Evolutionary conservation across 2,888 invertebrate species (phyloP).

Genomic region (Deilephila elpenor): DNA sequence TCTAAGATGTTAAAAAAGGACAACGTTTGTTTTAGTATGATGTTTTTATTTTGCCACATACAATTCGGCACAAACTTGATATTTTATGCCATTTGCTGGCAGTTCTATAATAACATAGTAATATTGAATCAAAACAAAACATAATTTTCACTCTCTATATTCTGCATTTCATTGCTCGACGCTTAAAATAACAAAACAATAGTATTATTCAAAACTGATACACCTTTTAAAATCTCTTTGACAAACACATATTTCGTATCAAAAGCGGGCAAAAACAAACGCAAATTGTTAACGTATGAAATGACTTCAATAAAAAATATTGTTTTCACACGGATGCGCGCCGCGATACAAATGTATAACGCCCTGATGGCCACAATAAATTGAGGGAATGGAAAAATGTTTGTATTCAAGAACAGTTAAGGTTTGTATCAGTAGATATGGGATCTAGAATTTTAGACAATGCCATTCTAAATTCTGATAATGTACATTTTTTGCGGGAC

Average conservation of each 20-base stretch:
- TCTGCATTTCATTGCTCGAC: too few relatives aligned
- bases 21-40: too few relatives aligned
- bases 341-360: constrained; percentile 1
- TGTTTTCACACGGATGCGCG: constrained; percentile 8
- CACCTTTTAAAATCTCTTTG: constrained; percentile 9
- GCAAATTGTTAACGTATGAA: constrained; percentile 9
- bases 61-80: too few relatives aligned
- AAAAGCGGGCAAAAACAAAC: background rate
- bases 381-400: constrained; percentile 1
- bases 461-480: too few relatives aligned
- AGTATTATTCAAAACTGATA: background rate
- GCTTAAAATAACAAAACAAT: background rate
- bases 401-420: background rate
- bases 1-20: too few relatives aligned
- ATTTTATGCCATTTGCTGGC: too few relatives aligned
- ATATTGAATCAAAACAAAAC: too few relatives aligned
- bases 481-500: too few relatives aligned
- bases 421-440: background rate
- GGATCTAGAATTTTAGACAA: too few relatives aligned
- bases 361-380: background rate
- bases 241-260: constrained; percentile 13
- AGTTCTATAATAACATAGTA: too few relatives aligned
- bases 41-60: too few relatives aligned
- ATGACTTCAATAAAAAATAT: constrained; percentile 16
- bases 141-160: background rate